Conservation (phyloP, 23 tunicate species). For the Botrylloides violaceus region DNA sequence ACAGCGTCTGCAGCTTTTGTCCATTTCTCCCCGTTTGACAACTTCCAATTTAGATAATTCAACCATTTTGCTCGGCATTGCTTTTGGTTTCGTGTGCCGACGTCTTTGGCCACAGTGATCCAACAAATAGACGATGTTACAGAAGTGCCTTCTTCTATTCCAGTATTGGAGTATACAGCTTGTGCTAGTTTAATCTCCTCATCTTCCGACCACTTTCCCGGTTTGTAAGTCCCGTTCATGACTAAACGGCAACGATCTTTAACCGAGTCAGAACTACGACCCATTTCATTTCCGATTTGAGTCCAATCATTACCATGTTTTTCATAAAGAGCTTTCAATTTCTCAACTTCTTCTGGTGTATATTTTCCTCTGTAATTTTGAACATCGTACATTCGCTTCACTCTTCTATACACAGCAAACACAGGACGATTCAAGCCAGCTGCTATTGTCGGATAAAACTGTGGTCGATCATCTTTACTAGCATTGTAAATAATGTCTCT, state of each 20-base stretch:
- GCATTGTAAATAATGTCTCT: constrained; percentile 44
- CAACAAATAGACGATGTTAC: constrained; percentile 59
- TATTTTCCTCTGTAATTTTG: constrained; percentile 92
- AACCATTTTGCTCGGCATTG: constrained; percentile 94
- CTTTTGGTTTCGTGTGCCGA: constrained; percentile 66
- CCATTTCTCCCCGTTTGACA: constrained; percentile 58
- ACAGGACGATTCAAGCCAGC: constrained; percentile 75
- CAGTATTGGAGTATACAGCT: constrained; percentile 44
- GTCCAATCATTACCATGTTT: constrained; percentile 70
- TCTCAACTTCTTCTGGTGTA: constrained; percentile 52
- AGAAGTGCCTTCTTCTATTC: constrained; percentile 36
- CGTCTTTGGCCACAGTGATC: constrained; percentile 45
- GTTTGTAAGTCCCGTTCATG: not conserved
- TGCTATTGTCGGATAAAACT: constrained; percentile 72
- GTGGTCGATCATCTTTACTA: constrained; percentile 33
- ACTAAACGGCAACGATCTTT: constrained; percentile 84
- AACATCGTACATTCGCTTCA: constrained; percentile 72
- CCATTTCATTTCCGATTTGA: constrained; percentile 57
- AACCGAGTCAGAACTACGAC: constrained; percentile 89
- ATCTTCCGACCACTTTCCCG: constrained; percentile 67
- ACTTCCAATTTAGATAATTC: constrained; percentile 86
- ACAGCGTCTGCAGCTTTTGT: constrained; percentile 56
- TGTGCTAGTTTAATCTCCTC: constrained; percentile 55
- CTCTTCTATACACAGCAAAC: constrained; percentile 81
- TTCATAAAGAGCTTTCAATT: constrained; percentile 45